Conservation (phyloP, 30 jellyfish, hydroid and myxozoan genomes). For the Hydra vulgaris region DNA sequence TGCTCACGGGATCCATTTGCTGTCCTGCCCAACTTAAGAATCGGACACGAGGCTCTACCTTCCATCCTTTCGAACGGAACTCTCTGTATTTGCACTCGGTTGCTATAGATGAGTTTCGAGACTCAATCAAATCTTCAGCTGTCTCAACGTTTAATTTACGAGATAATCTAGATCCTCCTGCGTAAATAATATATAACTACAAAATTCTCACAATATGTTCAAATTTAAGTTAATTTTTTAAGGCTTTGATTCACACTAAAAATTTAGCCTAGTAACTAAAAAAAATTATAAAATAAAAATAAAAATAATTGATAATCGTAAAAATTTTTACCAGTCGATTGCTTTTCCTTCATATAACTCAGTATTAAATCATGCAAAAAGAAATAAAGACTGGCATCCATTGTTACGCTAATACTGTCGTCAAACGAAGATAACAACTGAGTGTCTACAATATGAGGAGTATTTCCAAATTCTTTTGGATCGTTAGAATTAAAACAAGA, state of each 20-base stretch:
- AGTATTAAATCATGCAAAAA: conserved; percentile 76
- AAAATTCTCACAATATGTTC: too few species aligned
- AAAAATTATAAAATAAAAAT: too few species aligned
- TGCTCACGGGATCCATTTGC: conserved; percentile 95
- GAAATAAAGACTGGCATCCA: conserved; percentile 88
- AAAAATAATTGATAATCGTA: too few species aligned
- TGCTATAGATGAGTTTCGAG: conserved; percentile 19
- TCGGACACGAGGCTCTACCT: conserved; percentile 87
- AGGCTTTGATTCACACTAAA: too few species aligned
- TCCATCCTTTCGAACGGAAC: conserved; percentile 81
- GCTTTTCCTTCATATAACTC: conserved; percentile 90
- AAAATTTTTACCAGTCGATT: too few species aligned
- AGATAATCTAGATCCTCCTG: background rate
- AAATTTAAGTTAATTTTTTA: too few species aligned
- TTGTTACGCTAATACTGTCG: conserved; percentile 76
- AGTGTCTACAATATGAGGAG: conserved; percentile 86
- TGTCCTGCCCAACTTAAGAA: conserved; percentile 94
- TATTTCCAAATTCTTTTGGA: conserved; percentile 23
- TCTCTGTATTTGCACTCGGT: conserved; percentile 82
- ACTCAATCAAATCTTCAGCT: background rate
- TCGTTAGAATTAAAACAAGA: conserved; percentile 41
- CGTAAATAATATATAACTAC: too few species aligned
- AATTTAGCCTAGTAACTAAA: background rate
- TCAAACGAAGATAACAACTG: conserved; percentile 51
- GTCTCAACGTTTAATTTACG: background rate